Evolutionary conservation across 2,888 invertebrate genomes (phyloP), one percentile per base, ranked within the genome.

Genomic region (Trichopoda pennipes): DNA sequence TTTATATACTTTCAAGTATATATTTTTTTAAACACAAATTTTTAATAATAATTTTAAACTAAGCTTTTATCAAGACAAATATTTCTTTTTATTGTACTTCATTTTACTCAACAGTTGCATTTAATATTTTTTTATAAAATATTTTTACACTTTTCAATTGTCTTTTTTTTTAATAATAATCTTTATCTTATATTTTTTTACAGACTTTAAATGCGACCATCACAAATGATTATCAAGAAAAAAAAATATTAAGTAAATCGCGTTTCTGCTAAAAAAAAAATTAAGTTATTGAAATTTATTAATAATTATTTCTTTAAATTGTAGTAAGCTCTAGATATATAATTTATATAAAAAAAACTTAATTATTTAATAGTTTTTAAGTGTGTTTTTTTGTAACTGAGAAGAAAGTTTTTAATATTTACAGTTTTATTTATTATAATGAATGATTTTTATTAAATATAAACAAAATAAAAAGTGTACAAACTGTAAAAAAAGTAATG

Each of bases 21-120:
- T 44, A 44, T 44, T 21, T 38, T 51, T 60, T 76, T 61, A 28
- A 49, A 49, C 60, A 53, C 16, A 49, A 17, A 8, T 63, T 42
- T 17, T 21, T 75, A 51, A 44, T 66, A 49, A 12, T 66, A 68
- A 60, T 78, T 60, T 72, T 42, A 61, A 63, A 58, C 78, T 78
- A 69, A 69, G 2, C 32, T 61, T 42, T 42, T 58, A 42, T 42
- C 47, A 56, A 64, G 74, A 75, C 74, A 75, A 70, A 58, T 63
- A 70, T 56, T 14, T 55, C 28, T n/a, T n/a, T n/a, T 69, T 80
- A 81, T 81, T 78, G 81, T 81, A 78, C 81, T 63, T 61, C 53
- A 69, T 73, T 73, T 77, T 68, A 77, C 70, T 77, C 56, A 68
- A 73, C 68, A 69, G 61, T 72, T 81, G 28, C 16, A 42, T 44